Conservation (phyloP, 2,797 vertebrate species). For the Emydoidea blandingii region DNA sequence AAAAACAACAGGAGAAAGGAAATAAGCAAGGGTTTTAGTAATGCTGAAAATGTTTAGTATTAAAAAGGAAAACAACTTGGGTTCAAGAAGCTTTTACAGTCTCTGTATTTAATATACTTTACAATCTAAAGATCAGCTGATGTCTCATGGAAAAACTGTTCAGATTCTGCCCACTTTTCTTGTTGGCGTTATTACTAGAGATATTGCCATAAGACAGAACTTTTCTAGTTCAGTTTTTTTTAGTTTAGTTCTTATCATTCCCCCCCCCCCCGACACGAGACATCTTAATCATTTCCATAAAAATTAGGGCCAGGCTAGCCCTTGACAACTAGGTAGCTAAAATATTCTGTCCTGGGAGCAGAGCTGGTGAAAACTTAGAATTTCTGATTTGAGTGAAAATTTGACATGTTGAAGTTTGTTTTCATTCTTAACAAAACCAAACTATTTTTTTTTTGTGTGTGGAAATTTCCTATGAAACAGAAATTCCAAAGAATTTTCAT, state of each 20-base stretch:
- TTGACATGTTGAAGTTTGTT: not conserved
- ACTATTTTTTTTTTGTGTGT: too few relatives aligned
- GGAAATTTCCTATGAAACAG: too few relatives aligned
- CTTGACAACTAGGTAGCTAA: not conserved
- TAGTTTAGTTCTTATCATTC: constrained; percentile 11
- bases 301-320: not conserved
- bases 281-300: not conserved
- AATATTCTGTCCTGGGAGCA: not conserved
- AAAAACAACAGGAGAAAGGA: constrained; percentile 32
- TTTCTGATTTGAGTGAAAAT: not conserved
- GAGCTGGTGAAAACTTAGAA: not conserved
- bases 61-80: not conserved
- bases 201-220: constrained; percentile 45
- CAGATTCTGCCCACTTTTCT: constrained; percentile 50
- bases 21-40: constrained; percentile 11
- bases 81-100: not conserved
- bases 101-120: constrained; percentile 22
- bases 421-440: not conserved
- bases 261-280: not conserved
- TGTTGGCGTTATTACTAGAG: constrained; percentile 27
- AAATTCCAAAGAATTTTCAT: too few relatives aligned
- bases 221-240: constrained; percentile 20
- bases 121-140: constrained; percentile 54
- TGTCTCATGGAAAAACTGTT: constrained; percentile 7
- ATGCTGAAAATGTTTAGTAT: constrained; percentile 8